Conservation (phyloP, 2,113 vertebrate species). For the Saimiri boliviensis region DNA sequence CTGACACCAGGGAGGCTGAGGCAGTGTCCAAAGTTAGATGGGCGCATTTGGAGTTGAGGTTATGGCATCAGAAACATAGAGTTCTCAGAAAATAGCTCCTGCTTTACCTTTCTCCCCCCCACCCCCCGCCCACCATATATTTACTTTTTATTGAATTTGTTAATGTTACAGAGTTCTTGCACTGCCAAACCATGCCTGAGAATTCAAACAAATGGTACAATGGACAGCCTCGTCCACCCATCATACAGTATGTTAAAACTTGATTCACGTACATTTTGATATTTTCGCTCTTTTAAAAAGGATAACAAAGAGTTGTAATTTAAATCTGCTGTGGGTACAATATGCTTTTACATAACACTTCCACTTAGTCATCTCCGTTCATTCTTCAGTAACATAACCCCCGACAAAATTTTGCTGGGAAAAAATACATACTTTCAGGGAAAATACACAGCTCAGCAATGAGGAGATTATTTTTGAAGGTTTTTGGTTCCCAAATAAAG, state of each 20-base stretch:
- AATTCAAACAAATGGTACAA: conserved; percentile 82
- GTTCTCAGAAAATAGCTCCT: not conserved
- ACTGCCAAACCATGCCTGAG: conserved; percentile 84
- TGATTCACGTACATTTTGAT: conserved; percentile 74
- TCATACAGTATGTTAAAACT: conserved; percentile 79
- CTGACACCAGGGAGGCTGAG: not conserved
- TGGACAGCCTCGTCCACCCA: conserved; percentile 83
- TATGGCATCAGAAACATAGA: not conserved
- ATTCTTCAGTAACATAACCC: conserved; percentile 66
- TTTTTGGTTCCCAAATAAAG: conserved; percentile 77
- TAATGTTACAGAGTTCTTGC: conserved; percentile 85
- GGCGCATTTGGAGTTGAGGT: not conserved
- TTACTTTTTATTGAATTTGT: conserved; percentile 86
- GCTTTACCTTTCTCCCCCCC: not conserved
- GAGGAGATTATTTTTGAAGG: conserved; percentile 58
- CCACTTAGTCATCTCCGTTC: conserved; percentile 62
- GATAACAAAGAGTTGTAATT: conserved; percentile 72
- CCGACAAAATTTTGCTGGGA: conserved; percentile 67
- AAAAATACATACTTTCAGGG: conserved; percentile 72
- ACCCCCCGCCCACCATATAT: conserved; percentile 71
- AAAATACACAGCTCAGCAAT: conserved; percentile 73
- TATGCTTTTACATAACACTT: conserved; percentile 66
- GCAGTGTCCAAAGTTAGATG: not conserved
- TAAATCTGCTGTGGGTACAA: conserved; percentile 65
- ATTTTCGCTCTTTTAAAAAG: conserved; percentile 74